Conservation (phyloP, 2,113 vertebrate species). For the Toxotes jaculatrix region DNA sequence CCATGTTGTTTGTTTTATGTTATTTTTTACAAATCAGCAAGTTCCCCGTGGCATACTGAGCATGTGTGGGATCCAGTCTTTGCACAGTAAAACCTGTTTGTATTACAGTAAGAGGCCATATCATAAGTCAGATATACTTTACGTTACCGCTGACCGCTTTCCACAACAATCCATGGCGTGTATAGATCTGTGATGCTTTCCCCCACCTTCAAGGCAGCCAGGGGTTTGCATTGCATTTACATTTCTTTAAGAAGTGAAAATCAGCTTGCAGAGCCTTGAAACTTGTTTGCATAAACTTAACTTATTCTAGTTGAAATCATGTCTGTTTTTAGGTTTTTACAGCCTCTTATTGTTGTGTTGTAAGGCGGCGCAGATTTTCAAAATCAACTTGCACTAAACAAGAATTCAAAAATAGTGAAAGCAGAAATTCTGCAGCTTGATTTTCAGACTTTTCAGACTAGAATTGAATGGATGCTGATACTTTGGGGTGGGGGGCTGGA, state of each 20-base stretch:
- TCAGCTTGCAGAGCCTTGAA: conserved; percentile 22
- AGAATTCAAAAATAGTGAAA: background rate
- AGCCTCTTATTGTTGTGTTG: conserved; percentile 1
- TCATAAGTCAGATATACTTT: conserved; percentile 41
- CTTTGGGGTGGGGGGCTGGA: too few species aligned
- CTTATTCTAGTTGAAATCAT: conserved; percentile 9
- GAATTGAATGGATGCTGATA: background rate
- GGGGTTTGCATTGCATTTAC: conserved; percentile 37
- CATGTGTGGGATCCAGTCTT: background rate
- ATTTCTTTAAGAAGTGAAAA: conserved; percentile 45
- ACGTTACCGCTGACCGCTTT: conserved; percentile 47
- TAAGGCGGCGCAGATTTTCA: background rate
- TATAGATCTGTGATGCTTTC: conserved; percentile 36
- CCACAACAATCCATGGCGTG: conserved; percentile 40
- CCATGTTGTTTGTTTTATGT: background rate
- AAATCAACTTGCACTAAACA: background rate
- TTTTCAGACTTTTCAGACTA: background rate
- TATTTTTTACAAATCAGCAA: background rate
- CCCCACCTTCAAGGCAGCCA: background rate
- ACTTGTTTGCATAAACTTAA: conserved; percentile 21
- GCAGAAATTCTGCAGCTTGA: background rate
- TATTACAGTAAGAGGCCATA: background rate
- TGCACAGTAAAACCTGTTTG: background rate
- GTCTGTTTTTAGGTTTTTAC: conserved; percentile 14
- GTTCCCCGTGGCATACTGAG: background rate